Evolutionary conservation across 2,113 vertebrate genomes (phyloP).

Genomic region (Ochotona curzoniae): DNA sequence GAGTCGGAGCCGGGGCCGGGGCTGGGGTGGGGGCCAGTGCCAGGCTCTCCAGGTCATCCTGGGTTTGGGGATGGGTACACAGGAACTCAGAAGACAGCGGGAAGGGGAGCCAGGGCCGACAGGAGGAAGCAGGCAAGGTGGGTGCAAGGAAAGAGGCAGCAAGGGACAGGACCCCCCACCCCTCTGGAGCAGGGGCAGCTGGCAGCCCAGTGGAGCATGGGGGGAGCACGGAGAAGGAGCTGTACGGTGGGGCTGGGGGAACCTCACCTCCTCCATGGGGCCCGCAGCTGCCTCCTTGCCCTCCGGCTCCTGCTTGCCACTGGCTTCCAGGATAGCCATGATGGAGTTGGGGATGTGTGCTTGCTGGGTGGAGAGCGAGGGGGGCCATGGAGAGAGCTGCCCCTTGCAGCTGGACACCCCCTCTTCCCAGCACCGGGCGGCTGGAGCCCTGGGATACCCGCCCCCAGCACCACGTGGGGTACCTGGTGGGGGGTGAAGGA

Average conservation of each 20-base stretch:
- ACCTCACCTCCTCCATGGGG: slow-evolving; percentile 77
- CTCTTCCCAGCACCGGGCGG: neutral
- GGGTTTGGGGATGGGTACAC: neutral
- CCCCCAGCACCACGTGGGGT: neutral
- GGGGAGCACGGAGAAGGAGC: neutral
- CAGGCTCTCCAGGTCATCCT: slow-evolving; percentile 77
- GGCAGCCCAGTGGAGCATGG: no score
- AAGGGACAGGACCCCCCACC: neutral
- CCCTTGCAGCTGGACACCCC: no score
- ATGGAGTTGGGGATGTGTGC: slow-evolving; percentile 93
- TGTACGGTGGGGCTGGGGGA: neutral
- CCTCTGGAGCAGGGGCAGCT: no score
- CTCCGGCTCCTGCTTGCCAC: slow-evolving; percentile 85
- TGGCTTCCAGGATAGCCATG: slow-evolving; percentile 92
- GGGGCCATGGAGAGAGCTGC: neutral
- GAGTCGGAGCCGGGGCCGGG: slow-evolving; percentile 61
- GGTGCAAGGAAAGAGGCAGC: neutral
- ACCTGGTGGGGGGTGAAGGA: slow-evolving; percentile 95
- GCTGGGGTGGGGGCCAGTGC: slow-evolving; percentile 66
- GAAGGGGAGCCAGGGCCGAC: neutral
- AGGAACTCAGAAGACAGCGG: neutral
- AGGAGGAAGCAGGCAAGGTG: neutral
- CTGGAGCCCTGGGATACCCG: neutral
- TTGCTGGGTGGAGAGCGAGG: slow-evolving; percentile 86
- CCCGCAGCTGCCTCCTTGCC: slow-evolving; percentile 80